These are phyloP conservation scores for Brachyopa scutellaris DNA, from an alignment of 2,888 invertebrate genomes.

Conservation along the genomic window DNA sequence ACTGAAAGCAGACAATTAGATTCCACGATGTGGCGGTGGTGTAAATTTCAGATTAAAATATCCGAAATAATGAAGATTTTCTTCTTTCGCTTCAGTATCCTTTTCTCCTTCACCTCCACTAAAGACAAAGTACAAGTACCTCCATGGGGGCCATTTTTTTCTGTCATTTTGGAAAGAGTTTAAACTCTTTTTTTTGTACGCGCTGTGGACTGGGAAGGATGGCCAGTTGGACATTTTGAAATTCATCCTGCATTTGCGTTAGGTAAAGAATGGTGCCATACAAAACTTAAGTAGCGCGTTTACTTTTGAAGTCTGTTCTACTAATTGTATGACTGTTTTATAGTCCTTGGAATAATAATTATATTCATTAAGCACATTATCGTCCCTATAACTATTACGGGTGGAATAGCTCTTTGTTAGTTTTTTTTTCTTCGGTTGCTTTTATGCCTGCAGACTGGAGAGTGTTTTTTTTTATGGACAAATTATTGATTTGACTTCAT, in stretches of 20 bases:
- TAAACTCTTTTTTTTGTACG: neutral
- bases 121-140: too few relatives aligned
- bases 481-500: too few relatives aligned
- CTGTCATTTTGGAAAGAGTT: neutral
- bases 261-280: slow-evolving; percentile 14
- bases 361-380: slow-evolving; percentile 33
- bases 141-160: slow-evolving; percentile 2
- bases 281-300: slow-evolving; percentile 47
- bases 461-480: too few relatives aligned
- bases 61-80: slow-evolving; percentile 66
- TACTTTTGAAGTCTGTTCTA: slow-evolving; percentile 49
- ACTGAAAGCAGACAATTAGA: slow-evolving; percentile 63
- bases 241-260: slow-evolving; percentile 42
- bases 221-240: slow-evolving; percentile 20
- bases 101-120: slow-evolving; percentile 4
- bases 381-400: neutral
- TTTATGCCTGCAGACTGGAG: too few relatives aligned
- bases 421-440: too few relatives aligned
- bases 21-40: slow-evolving; percentile 63
- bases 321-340: slow-evolving; percentile 55
- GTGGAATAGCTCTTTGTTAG: neutral
- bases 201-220: neutral
- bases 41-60: slow-evolving; percentile 72
- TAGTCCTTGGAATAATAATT: slow-evolving; percentile 50
- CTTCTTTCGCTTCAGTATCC: slow-evolving; percentile 5